phyloP scores from a whole-genome alignment of 2,797 vertebrate genomes.

The Cirrhinus molitorella region DNA sequence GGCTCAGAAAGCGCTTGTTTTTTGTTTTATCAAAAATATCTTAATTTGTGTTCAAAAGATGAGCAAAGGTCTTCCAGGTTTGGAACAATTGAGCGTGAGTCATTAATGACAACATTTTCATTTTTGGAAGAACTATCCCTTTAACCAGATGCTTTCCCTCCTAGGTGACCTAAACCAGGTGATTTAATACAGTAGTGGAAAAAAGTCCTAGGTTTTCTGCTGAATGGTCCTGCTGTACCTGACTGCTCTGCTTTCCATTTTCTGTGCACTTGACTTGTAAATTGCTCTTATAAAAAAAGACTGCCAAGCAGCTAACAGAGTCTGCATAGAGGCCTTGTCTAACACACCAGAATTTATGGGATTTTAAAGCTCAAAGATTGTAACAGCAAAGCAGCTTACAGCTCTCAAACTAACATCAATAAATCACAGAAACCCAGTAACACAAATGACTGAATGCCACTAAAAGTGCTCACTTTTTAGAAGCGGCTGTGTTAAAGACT shows the following conservation, averaged over 20 bases:
- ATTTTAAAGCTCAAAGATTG: slow-evolving; percentile 35
- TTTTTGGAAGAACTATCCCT: too few relatives aligned
- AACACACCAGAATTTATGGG: slow-evolving; percentile 25
- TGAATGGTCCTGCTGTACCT: slow-evolving; percentile 26
- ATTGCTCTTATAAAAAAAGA: slow-evolving; percentile 41
- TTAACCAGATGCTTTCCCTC: background rate
- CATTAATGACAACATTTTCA: too few relatives aligned
- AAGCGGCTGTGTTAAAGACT: slow-evolving; percentile 14
- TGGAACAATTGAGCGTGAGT: too few relatives aligned
- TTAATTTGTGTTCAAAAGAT: too few relatives aligned
- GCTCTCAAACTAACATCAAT: slow-evolving; percentile 29
- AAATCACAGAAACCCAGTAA: slow-evolving; percentile 34
- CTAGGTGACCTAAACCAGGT: background rate
- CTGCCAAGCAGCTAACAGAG: slow-evolving; percentile 37
- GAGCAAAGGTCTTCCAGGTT: too few relatives aligned
- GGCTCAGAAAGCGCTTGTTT: too few relatives aligned
- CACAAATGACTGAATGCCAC: background rate
- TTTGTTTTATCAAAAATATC: too few relatives aligned
- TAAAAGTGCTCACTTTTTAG: slow-evolving; percentile 20
- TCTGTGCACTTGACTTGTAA: slow-evolving; percentile 42
- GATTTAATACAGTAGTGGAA: slow-evolving; percentile 17
- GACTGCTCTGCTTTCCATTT: slow-evolving; percentile 18
- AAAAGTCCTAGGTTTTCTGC: background rate
- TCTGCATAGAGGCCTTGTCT: slow-evolving; percentile 28
- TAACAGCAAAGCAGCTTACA: slow-evolving; percentile 27